These are phyloP conservation scores for Noctua janthina DNA, from an alignment of 2,888 invertebrate genomes.

Conservation along the genomic window DNA sequence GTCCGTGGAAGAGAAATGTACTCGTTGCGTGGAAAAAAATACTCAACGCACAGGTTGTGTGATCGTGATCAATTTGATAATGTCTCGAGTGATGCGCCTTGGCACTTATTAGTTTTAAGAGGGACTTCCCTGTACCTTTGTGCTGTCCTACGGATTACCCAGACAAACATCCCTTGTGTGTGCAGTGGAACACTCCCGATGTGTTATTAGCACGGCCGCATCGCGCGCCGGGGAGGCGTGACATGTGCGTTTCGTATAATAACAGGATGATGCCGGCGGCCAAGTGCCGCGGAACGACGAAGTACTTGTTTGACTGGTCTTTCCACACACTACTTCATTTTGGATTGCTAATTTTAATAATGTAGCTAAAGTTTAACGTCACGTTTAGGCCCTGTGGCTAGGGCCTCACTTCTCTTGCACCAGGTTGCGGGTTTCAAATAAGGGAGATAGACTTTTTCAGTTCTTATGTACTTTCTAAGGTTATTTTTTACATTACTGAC, in stretches of 20 bases:
- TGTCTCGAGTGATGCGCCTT: not conserved
- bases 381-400: not conserved
- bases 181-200: not conserved
- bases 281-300: not conserved
- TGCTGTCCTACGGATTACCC: not conserved
- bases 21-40: not conserved
- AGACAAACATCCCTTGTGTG: not conserved
- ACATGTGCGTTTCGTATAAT: constrained; percentile 22
- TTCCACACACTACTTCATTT: not conserved
- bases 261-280: constrained; percentile 24
- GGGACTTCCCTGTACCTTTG: not conserved
- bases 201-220: constrained; percentile 26
- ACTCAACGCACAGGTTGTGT: not conserved
- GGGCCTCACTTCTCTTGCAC: not conserved
- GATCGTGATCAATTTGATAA: not conserved
- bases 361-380: not conserved
- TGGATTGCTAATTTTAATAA: not conserved
- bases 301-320: not conserved
- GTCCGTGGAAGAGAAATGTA: not conserved
- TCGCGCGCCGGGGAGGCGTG: constrained; percentile 9
- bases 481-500: not conserved
- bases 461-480: not conserved
- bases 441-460: not conserved
- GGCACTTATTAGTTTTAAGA: too few relatives aligned
- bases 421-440: not conserved